Conservation (phyloP, 2,113 vertebrate genomes). For the Chloropsis cyanopogon region DNA sequence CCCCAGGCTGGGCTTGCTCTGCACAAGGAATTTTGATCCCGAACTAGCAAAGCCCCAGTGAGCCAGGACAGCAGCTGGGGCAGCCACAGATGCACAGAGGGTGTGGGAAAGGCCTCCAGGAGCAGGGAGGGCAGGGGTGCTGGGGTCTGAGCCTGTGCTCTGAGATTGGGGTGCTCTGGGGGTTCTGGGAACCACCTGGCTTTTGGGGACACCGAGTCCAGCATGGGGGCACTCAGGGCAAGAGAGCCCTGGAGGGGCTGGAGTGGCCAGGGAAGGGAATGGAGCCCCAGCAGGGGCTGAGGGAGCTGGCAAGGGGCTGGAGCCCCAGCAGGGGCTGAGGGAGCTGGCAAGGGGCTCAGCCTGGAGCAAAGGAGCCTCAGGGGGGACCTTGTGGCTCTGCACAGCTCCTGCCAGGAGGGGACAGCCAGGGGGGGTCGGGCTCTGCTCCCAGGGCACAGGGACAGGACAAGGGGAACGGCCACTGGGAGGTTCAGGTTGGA, state of each 20-base stretch:
- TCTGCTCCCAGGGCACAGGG: not conserved
- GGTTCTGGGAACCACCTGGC: too few species aligned
- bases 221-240: not conserved
- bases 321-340: not conserved
- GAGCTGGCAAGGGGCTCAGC: not conserved
- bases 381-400: not conserved
- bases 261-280: not conserved
- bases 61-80: not conserved
- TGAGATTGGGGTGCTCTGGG: not conserved
- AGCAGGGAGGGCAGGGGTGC: not conserved
- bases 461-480: not conserved
- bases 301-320: not conserved
- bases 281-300: not conserved
- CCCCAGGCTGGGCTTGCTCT: not conserved
- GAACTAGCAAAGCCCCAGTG: accelerated
- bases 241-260: not conserved
- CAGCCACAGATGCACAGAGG: not conserved
- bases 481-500: not conserved
- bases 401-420: not conserved
- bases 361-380: too few species aligned
- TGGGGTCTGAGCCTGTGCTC: not conserved
- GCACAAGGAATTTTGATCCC: not conserved
- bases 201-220: not conserved
- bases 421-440: not conserved
- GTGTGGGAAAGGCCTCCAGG: not conserved